A percentile compares a stretch with the other conserved stretches of the same genome.
Evolutionary conservation across 2,797 vertebrate genomes (phyloP).

Genomic region (Knipowitschia caucasica): DNA sequence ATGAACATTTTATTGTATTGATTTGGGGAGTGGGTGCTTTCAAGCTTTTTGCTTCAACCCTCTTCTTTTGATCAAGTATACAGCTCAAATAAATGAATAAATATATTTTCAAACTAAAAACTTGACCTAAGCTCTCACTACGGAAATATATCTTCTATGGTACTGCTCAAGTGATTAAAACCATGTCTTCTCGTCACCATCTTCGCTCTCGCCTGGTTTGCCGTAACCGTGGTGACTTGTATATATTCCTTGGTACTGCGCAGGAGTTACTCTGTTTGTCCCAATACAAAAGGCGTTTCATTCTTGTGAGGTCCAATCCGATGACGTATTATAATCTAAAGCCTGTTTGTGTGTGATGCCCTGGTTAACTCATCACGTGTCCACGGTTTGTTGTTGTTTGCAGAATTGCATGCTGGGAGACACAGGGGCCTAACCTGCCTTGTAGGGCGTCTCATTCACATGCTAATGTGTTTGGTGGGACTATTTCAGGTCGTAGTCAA

Average conservation of each 20-base stretch:
- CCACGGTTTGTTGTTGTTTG: constrained; percentile 41
- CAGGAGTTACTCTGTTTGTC: not conserved
- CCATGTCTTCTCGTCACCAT: no score
- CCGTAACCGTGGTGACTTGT: no score
- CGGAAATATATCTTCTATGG: no score
- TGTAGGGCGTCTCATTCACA: constrained; percentile 58
- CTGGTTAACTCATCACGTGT: constrained; percentile 45
- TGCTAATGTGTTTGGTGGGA: constrained; percentile 58
- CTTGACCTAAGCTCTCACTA: no score
- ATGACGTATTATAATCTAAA: not conserved
- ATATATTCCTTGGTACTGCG: not conserved
- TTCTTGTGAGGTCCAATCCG: not conserved
- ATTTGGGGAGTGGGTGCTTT: no score
- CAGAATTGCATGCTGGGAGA: constrained; percentile 43
- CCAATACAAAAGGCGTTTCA: constrained; percentile 1
- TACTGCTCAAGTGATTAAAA: no score
- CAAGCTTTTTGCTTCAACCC: no score
- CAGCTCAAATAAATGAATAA: no score
- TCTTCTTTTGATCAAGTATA: no score
- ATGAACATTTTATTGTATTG: no score
- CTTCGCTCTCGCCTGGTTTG: no score
- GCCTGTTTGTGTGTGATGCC: constrained; percentile 24
- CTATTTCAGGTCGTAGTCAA: constrained; percentile 52
- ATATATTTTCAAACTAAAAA: no score
- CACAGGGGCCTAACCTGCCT: constrained; percentile 45